Evolutionary conservation across 1,140 invertebrate genomes (phyloP).

Genomic region (Drosophila kepulauana): DNA sequence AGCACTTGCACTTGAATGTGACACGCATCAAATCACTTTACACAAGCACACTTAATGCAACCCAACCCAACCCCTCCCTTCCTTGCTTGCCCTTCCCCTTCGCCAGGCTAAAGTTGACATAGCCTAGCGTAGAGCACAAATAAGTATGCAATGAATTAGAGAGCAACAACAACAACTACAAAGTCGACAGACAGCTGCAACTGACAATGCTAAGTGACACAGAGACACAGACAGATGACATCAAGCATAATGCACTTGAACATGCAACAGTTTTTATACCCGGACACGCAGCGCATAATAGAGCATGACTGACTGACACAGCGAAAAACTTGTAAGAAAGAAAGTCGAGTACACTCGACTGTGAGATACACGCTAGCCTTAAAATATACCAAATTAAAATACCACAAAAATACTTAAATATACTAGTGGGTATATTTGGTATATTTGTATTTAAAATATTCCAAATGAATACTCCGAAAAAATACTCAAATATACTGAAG

Average conservation of each 20-base stretch:
- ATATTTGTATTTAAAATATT: no score
- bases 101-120: slow-evolving; percentile 15
- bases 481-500: no score
- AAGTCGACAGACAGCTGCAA: not conserved
- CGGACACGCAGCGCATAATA: no score
- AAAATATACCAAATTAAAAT: no score
- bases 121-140: not conserved
- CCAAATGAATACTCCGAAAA: no score
- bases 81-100: not conserved
- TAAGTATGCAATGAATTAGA: slow-evolving; percentile 46
- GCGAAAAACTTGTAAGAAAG: no score
- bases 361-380: no score
- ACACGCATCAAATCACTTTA: slow-evolving; percentile 71
- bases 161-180: not conserved
- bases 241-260: not conserved
- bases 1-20: slow-evolving; percentile 57
- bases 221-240: not conserved
- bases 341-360: no score
- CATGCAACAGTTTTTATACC: not conserved
- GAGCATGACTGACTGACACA: no score
- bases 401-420: no score
- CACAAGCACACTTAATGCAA: slow-evolving; percentile 67
- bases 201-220: not conserved
- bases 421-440: no score
- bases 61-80: not conserved